These are phyloP conservation scores for Panzeria rudis DNA, from an alignment of 2,888 invertebrate genomes.

Conservation along the genomic window DNA sequence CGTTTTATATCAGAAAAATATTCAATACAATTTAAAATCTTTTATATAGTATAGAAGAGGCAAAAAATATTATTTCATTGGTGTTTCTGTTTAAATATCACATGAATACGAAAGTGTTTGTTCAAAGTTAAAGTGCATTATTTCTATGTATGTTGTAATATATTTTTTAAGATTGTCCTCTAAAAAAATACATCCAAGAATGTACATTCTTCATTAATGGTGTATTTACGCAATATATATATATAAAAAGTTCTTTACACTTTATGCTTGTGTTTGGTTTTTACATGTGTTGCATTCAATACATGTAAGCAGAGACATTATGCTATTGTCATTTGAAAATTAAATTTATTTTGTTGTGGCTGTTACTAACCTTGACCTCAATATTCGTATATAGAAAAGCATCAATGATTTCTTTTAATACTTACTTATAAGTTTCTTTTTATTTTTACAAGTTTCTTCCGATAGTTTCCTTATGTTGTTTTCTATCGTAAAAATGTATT, in stretches of 20 bases:
- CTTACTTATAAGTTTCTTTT: too few relatives aligned
- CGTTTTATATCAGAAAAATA: too few relatives aligned
- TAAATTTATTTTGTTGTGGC: constrained; percentile 60
- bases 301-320: constrained; percentile 52
- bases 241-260: not conserved
- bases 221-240: constrained; percentile 7
- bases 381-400: constrained; percentile 38
- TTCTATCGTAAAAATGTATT: too few relatives aligned
- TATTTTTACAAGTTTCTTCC: too few relatives aligned
- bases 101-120: too few relatives aligned
- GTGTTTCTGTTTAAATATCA: too few relatives aligned
- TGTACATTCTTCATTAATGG: not conserved
- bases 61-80: too few relatives aligned
- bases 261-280: not conserved
- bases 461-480: too few relatives aligned
- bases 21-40: too few relatives aligned
- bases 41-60: too few relatives aligned
- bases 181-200: not conserved
- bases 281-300: constrained; percentile 28
- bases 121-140: not conserved
- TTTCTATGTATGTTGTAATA: not conserved
- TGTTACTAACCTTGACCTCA: constrained; percentile 73
- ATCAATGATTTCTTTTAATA: constrained; percentile 45
- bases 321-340: constrained; percentile 58
- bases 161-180: constrained; percentile 16